Base-by-base conservation (phyloP, 2,113 vertebrate species). In the Pomatostomus ruficeps region DNA sequence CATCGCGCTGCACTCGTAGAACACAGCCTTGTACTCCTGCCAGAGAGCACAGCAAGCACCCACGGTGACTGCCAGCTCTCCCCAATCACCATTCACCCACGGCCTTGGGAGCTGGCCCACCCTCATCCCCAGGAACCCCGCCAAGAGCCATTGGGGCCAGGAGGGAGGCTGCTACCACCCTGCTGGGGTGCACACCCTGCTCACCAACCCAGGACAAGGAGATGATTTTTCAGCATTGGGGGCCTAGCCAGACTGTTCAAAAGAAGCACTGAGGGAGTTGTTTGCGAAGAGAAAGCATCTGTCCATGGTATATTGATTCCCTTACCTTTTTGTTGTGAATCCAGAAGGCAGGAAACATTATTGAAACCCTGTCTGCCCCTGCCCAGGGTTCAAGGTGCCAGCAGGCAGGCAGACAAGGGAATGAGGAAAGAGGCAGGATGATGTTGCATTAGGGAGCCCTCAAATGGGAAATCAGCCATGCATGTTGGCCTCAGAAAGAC, bases 1-100 rank as follows among this genome's bases (percentile, higher is more conserved):
- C 95, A 97, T 97, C 1, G 97, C 98, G 0, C 98, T 99, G 97
- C 98, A 99, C 97, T 99, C 98, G 4, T 98, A 98, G 97, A 99
- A 99, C 70, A 98, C 91, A 86, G 98, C 98, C 62, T 98, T 93
- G 93, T 98, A 98, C 59, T 98, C 98, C 98, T 99, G 97, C 68
- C 85, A 82, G 81, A 93, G 67, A 97, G 48, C 67, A 95, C 67
- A 97, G 52, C 38, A 52, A 78, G 73, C 24, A 35, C 31, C 31
- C 42, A 2, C 0, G 1, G 55, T 58, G 35, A 55, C 65, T 83
- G n/a, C 63, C 78, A 73, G 67, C 54, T 66, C 65, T 52, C 12
- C 43, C 11, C 18, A 28, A 31, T 8, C 72, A 40, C 21, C 42
- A 12, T 11, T 21, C 40, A 40, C 42, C 31, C 48, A 14, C 36